Evolutionary conservation across 2,797 vertebrate genomes (phyloP).

Genomic region (Phoeniculus purpureus): DNA sequence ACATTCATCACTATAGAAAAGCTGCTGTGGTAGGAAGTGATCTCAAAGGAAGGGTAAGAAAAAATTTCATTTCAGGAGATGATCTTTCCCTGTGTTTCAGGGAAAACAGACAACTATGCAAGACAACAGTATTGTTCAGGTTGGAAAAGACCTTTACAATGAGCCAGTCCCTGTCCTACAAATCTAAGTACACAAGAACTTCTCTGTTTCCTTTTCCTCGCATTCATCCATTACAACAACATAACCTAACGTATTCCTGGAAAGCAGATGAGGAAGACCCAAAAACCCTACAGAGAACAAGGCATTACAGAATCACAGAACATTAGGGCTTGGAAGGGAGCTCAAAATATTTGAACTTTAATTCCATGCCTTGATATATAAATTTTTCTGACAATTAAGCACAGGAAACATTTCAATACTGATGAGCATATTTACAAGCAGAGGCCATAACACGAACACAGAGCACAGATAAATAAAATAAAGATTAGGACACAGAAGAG

Average conservation of each 20-base stretch:
- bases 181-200: background rate
- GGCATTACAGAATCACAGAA: background rate
- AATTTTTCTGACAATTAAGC: background rate
- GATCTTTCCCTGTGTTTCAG: background rate
- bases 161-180: background rate
- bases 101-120: rapidly evolving
- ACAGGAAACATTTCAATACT: background rate
- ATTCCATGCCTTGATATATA: background rate
- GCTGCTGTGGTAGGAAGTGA: background rate
- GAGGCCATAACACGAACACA: background rate
- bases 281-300: background rate
- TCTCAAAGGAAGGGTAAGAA: background rate
- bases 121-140: background rate
- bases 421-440: background rate
- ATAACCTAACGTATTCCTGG: background rate
- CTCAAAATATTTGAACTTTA: background rate
- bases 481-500: background rate
- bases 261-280: background rate
- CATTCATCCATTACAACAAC: background rate
- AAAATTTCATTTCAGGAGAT: background rate
- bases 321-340: background rate
- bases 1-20: background rate
- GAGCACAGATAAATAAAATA: background rate
- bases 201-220: background rate
- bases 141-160: too few relatives aligned